Base-by-base conservation (phyloP, 2,888 invertebrate genomes). In the Netelia melanura region DNA sequence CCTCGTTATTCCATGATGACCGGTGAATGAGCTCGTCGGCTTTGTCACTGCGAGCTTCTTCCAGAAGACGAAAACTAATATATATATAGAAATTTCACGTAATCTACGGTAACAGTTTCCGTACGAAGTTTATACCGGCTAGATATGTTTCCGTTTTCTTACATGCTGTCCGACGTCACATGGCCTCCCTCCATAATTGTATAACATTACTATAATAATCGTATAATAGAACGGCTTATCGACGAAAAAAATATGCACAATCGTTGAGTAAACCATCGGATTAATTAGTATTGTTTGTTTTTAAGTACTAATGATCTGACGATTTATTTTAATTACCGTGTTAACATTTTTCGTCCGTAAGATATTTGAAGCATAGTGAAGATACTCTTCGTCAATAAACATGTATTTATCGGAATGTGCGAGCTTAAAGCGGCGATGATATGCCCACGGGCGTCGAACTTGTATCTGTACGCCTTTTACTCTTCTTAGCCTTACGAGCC, bases 1-100 rank as follows among this genome's bases (percentile, higher is more conserved):
- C 97, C 97, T 1, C 93, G 96, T 62, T 96, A 95, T 91, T 95
- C 96, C 2, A 94, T 95, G 90, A 93, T 96, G 90, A 87, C 89
- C 64, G 86, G 86, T 44, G 71, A 56, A n/a, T 23, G 23, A 76
- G 9, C 48, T 54, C 70, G 52, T 14, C 79, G n/a, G 23, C 2
- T 23, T 68, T 52, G 11, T 71, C 10, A 17, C 44, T 43, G 74
- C 56, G 68, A 77, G 67, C 14, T 48, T 48, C 9, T 52, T 56
- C 23, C 65, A 67, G 56, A 38, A 56, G 48, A 52, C 61, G 10
- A 62, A 11, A 68, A 72, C 54, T 79, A 83, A 83, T 83, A 83
- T 78, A 83, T 83, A 83, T 78, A 74, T 74, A 68, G 52, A 23
- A 83, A 79, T 74, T 78, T 78, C 52, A 43, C 14, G 68, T 77